Evolutionary conservation across 2,113 vertebrate species (phyloP), one percentile per base, ranked within the genome.

Genomic region (Stegastes partitus): DNA sequence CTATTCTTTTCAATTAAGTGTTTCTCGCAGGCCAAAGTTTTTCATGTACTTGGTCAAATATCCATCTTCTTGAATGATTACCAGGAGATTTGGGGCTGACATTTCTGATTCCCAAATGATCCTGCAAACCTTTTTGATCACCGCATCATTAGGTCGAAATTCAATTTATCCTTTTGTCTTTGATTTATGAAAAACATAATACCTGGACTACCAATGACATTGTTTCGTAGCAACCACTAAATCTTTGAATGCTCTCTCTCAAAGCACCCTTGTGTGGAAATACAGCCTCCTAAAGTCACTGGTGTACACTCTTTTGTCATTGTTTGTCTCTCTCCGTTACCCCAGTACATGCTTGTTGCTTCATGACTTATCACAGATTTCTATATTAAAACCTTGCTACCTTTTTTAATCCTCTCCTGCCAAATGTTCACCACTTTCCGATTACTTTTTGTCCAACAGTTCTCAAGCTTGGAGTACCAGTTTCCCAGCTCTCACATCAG

Each of bases 381-480:
- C 9, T 15, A 54, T 21, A n/a, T 44, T 53, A 16, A 22, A 4
- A 34, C 7, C 31, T 7, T 34, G 8, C 31, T 10, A 34, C 31
- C 31, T 34, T 34, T 22, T 2, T 11, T n/a, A 1, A 4, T n/a
- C 0, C 28, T 39, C 50, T 39, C 15, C 26, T 55, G 56, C 45
- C 6, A 4, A 51, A 16, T 66, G 31, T 2, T 28, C 31, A 10
- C 26, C 34, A 74, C 49, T 62, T 19, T 4, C 15, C 44, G 8
- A 15, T 1, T 49, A 8, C 44, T 23, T 37, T 22, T n/a, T n/a
- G n/a, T n/a, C n/a, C n/a, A 53, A 61, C 84, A 93, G 92, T 58
- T 87, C 15, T 91, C 91, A 26, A 84, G 77, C 80, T 80, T 88
- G 66, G 91, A 91, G 14, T 79, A 74, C 75, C 90, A 92, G 19